Evolutionary conservation across 2,797 vertebrate genomes (phyloP).

Genomic region (Anguilla anguilla): DNA sequence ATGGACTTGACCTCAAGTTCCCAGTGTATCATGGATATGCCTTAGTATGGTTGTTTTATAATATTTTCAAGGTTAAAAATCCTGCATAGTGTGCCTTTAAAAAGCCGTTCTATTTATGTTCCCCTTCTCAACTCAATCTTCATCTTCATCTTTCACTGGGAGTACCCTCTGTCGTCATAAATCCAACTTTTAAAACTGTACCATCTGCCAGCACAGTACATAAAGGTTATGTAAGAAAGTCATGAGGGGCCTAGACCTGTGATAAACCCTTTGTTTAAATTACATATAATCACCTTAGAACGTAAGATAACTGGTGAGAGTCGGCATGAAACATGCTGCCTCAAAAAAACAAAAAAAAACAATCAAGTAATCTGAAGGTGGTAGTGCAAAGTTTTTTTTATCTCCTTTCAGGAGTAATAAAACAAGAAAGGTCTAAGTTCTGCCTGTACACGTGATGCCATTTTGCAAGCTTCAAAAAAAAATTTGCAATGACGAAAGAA

Average conservation of each 20-base stretch:
- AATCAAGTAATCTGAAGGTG: neutral
- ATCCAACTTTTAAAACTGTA: slow-evolving; percentile 20
- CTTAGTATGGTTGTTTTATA: too few species aligned
- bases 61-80: too few species aligned
- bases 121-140: neutral
- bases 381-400: slow-evolving; percentile 21
- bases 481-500: neutral
- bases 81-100: neutral
- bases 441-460: neutral
- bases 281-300: neutral
- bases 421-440: neutral
- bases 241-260: slow-evolving; percentile 11
- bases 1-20: neutral
- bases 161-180: slow-evolving; percentile 8
- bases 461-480: neutral
- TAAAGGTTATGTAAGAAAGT: slow-evolving; percentile 29
- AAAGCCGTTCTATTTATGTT: neutral
- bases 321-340: slow-evolving; percentile 1
- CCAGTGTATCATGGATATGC: too few species aligned
- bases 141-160: slow-evolving; percentile 1
- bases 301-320: slow-evolving; percentile 19
- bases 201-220: slow-evolving; percentile 11
- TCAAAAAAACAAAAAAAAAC: neutral
- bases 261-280: slow-evolving; percentile 18
- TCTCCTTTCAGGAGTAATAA: neutral